Base-by-base conservation (phyloP, 2,888 invertebrate genomes). In the Acanthosepion esculentum region DNA sequence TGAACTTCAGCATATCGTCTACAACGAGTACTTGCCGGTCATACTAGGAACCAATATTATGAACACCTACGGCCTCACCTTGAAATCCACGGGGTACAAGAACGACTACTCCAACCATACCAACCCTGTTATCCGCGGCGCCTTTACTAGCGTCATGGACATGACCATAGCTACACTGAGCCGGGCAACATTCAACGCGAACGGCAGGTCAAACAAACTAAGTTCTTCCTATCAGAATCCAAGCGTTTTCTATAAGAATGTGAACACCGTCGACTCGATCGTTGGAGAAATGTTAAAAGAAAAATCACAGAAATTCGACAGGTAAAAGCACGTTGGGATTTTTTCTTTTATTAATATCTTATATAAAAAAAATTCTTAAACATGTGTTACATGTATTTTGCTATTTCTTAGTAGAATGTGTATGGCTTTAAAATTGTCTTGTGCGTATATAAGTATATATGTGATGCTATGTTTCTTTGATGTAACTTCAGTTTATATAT, bases 81-180 rank as follows among this genome's bases (percentile, higher is more conserved):
- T 98, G 97, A 97, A 98, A 96, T 97, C 99, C 91, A 98, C 98
- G 0, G 97, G 98, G 92, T 99, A 99, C 97, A 97, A 98, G 93
- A 98, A 98, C 95, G 94, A 94, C 29, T 96, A 96, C 94, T 94
- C 95, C 78, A 78, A 59, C 3, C 59, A 33, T 50, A 95, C 98
- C 0, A 98, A 99, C 97, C 98, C 99, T 0, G 98, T 98, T 7
- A 98, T 99, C 96, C 98, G 99, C 0, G 99, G 99, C 97, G 99
- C 98, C 26, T 99, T 99, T 97, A 99, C 99, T 0, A 99, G 99
- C 0, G 99, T 99, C 20, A 99, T 99, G 1, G 98, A 99, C 93
- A 98, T 99, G 96, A 97, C 99, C 97, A 99, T 99, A 0, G 99
- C 99, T 97, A 98, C 99, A 0, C 98, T 99, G 95, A 99, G 99